Conservation (phyloP, 1,140 invertebrate species). For the Colletes gigas region DNA sequence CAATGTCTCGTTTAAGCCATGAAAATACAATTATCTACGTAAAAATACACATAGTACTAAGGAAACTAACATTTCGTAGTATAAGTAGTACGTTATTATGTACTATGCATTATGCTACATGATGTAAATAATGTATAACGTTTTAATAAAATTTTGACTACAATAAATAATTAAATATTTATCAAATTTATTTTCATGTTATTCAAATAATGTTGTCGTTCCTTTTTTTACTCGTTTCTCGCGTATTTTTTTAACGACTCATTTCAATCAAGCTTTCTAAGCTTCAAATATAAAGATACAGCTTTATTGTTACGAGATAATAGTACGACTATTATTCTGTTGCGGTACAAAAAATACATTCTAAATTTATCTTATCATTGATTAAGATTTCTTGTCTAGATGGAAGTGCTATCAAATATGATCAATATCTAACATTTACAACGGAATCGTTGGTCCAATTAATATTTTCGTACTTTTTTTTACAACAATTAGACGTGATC, state of each 20-base stretch:
- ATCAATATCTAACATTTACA: not conserved
- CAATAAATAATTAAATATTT: constrained; percentile 25
- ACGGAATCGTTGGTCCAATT: not conserved
- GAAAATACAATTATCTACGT: constrained; percentile 12
- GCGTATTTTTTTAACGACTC: no score
- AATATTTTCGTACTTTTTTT: not conserved
- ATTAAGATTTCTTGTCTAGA: not conserved
- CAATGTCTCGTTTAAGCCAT: constrained; percentile 7
- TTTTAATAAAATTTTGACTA: constrained; percentile 78
- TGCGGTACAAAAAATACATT: no score
- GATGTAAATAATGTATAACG: constrained; percentile 80
- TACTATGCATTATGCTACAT: constrained; percentile 42
- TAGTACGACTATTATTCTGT: no score
- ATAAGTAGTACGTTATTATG: constrained; percentile 39
- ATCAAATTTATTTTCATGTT: not conserved
- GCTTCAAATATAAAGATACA: no score
- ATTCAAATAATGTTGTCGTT: no score
- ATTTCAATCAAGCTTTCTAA: no score
- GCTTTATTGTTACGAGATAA: no score
- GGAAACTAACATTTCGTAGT: constrained; percentile 44
- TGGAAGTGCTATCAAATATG: not conserved
- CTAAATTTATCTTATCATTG: not conserved
- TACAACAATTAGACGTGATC: no score
- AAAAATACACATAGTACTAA: constrained; percentile 16
- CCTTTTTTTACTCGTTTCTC: no score